phyloP scores from a whole-genome alignment of 2,797 vertebrate species.

The Pristis pectinata region DNA sequence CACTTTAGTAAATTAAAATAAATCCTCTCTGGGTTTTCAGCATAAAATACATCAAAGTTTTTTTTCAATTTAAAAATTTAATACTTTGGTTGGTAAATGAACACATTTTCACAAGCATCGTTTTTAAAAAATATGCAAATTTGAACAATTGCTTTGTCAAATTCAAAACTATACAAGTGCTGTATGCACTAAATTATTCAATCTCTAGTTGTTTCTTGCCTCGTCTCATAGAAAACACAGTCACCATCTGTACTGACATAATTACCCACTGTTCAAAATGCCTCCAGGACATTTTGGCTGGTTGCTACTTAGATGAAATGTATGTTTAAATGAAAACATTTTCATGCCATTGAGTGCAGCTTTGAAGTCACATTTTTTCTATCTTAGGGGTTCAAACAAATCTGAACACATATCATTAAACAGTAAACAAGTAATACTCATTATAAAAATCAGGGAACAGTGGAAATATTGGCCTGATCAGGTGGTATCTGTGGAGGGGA shows the following conservation, averaged over 20 bases:
- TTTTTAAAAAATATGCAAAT: not conserved
- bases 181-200: not conserved
- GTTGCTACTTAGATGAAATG: not conserved
- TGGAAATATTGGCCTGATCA: too few relatives aligned
- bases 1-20: not conserved
- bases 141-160: not conserved
- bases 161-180: not conserved
- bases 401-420: not conserved
- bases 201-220: not conserved
- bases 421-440: not conserved
- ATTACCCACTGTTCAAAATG: not conserved
- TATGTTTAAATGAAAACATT: not conserved
- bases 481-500: too few relatives aligned
- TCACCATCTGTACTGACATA: not conserved
- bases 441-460: too few relatives aligned
- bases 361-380: not conserved
- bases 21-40: not conserved
- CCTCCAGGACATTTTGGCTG: not conserved
- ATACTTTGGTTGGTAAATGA: not conserved
- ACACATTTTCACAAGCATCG: not conserved
- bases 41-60: not conserved
- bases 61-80: not conserved
- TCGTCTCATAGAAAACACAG: not conserved
- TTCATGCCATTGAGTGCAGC: not conserved
- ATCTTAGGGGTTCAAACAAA: not conserved